Conservation (phyloP, 2,888 invertebrate species). For the Hartigia nigra region DNA sequence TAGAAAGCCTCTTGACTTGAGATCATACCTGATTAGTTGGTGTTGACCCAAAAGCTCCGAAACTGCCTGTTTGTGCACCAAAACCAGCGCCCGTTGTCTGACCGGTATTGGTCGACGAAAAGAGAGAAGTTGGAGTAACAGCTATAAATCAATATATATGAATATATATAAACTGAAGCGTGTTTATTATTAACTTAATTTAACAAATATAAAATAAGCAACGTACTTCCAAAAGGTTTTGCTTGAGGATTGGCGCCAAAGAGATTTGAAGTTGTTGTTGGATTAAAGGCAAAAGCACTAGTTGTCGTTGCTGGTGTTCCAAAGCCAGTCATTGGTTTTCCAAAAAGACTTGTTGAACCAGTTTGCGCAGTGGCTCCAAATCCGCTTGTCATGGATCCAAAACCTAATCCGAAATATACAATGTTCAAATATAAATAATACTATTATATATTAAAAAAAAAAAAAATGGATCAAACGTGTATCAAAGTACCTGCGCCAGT, state of each 20-base stretch:
- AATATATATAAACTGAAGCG: too few species aligned
- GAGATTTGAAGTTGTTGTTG: conserved; percentile 61
- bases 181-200: too few species aligned
- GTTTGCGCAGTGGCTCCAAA: conserved; percentile 71
- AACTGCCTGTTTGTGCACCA: conserved; percentile 59
- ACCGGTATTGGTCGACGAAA: conserved; percentile 56
- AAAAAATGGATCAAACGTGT: neutral
- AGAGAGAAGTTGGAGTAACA: conserved; percentile 58
- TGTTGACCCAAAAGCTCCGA: conserved; percentile 61
- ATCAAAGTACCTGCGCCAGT: conserved; percentile 28
- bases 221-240: conserved; percentile 66
- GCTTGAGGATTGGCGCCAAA: conserved; percentile 64
- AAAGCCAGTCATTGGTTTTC: conserved; percentile 73
- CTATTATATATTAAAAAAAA: neutral
- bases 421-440: neutral
- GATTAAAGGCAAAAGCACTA: conserved; percentile 64
- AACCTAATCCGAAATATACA: conserved; percentile 59
- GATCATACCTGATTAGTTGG: conserved; percentile 59
- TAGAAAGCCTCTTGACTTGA: too few species aligned
- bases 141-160: conserved; percentile 38
- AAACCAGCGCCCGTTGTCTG: conserved; percentile 58
- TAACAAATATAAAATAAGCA: conserved; percentile 1
- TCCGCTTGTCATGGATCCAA: conserved; percentile 67
- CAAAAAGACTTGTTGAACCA: conserved; percentile 74
- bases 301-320: conserved; percentile 69